These are phyloP conservation scores for Acrobasis suavella DNA, from an alignment of 2,888 invertebrate genomes.

Conservation along the genomic window DNA sequence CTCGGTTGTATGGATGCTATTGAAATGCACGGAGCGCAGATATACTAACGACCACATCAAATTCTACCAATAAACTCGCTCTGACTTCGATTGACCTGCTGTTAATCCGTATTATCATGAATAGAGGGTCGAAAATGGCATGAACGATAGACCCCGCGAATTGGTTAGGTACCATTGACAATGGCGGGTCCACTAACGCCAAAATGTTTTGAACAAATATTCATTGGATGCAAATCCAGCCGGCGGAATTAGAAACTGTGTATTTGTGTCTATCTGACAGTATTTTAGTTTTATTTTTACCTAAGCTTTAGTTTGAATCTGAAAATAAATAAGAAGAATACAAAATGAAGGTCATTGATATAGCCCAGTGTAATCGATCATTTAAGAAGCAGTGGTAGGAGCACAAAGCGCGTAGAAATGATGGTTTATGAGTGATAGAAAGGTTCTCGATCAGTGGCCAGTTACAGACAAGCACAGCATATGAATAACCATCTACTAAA, in stretches of 20 bases:
- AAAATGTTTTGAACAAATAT: conserved; percentile 75
- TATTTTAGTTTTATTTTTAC: background rate
- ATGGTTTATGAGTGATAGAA: too few species aligned
- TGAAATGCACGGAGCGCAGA: conserved; percentile 26
- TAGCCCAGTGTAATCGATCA: too few species aligned
- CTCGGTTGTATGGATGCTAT: conserved; percentile 21
- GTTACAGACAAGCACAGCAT: too few species aligned
- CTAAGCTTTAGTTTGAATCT: too few species aligned
- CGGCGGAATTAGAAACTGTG: conserved; percentile 65
- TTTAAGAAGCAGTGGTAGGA: too few species aligned
- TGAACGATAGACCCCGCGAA: conserved; percentile 34
- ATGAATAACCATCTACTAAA: too few species aligned
- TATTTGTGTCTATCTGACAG: conserved; percentile 37
- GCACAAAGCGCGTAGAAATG: too few species aligned
- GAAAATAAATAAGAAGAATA: too few species aligned
- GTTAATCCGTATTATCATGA: conserved; percentile 29
- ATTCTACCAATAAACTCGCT: conserved; percentile 42
- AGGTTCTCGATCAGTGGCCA: too few species aligned
- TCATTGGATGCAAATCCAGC: conserved; percentile 73
- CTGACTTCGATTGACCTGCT: conserved; percentile 27
- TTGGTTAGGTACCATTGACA: conserved; percentile 50
- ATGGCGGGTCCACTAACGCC: conserved; percentile 51
- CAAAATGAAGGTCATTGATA: too few species aligned
- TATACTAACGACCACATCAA: conserved; percentile 45
- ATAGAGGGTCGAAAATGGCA: conserved; percentile 41